A percentile compares a stretch with the other conserved stretches of the same genome.
Evolutionary conservation across 2,888 invertebrate species (phyloP).

Genomic region (Altica lythri): DNA sequence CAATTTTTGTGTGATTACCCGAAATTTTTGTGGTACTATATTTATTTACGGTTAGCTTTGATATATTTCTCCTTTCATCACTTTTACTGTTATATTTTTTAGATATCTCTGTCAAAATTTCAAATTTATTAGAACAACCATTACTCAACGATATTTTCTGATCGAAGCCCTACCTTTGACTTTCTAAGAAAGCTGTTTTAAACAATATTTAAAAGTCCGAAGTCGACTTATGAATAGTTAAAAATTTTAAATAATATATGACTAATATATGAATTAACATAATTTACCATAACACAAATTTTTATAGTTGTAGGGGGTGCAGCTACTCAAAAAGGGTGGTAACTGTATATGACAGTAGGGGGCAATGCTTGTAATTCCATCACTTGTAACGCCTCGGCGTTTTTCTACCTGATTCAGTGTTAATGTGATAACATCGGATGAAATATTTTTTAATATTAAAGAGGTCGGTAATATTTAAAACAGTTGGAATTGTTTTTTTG

Average conservation of each 20-base stretch:
- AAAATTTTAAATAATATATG: constrained; percentile 16
- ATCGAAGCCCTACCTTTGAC: not conserved
- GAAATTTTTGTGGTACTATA: too few species aligned
- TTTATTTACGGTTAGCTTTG: too few species aligned
- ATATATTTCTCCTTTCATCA: too few species aligned
- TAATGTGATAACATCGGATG: not conserved
- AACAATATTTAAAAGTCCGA: constrained; percentile 5
- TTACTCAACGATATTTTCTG: constrained; percentile 6
- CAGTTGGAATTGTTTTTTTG: too few species aligned
- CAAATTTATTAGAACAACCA: too few species aligned
- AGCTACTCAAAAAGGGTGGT: constrained; percentile 41
- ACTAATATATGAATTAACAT: constrained; percentile 38
- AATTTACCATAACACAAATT: constrained; percentile 42
- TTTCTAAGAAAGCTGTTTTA: constrained; percentile 6
- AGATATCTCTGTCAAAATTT: too few species aligned
- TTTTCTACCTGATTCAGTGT: constrained; percentile 16
- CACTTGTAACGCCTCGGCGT: constrained; percentile 23
- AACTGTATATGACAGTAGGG: constrained; percentile 30
- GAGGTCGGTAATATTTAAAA: too few species aligned
- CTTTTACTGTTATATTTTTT: too few species aligned
- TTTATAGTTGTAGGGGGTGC: constrained; percentile 33
- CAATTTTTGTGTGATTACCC: too few species aligned
- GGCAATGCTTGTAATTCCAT: too few species aligned
- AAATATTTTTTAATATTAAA: too few species aligned
- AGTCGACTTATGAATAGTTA: constrained; percentile 5